phyloP scores from a whole-genome alignment of 2,797 vertebrate genomes.

The Macropus fuliginosus region DNA sequence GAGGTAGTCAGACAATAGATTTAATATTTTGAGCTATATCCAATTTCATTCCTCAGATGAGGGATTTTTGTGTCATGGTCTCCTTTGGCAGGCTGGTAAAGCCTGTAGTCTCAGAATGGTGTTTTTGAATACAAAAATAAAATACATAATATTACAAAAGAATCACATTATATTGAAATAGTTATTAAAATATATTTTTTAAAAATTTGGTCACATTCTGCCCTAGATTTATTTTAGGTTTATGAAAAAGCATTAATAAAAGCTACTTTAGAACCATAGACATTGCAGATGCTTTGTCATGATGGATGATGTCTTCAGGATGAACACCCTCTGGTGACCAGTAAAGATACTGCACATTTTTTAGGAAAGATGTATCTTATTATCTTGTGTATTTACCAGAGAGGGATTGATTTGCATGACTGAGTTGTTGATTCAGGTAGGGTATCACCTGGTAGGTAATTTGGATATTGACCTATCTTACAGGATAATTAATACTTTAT shows the following conservation, averaged over 20 bases:
- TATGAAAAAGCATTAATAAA: not conserved
- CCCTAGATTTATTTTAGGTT: not conserved
- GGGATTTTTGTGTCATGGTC: not conserved
- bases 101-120: not conserved
- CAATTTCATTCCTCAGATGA: not conserved
- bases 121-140: not conserved
- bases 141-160: not conserved
- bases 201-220: not conserved
- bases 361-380: not conserved
- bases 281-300: not conserved
- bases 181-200: not conserved
- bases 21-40: not conserved
- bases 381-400: not conserved
- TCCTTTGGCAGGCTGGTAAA: not conserved
- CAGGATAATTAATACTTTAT: not conserved
- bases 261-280: not conserved
- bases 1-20: not conserved
- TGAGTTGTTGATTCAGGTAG: not conserved
- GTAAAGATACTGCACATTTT: not conserved
- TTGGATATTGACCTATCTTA: not conserved
- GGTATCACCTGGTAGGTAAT: not conserved
- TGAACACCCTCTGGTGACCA: not conserved
- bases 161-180: not conserved
- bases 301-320: not conserved
- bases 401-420: not conserved